Conservation (phyloP, 2,113 vertebrate genomes). For the Siniperca knerii region DNA sequence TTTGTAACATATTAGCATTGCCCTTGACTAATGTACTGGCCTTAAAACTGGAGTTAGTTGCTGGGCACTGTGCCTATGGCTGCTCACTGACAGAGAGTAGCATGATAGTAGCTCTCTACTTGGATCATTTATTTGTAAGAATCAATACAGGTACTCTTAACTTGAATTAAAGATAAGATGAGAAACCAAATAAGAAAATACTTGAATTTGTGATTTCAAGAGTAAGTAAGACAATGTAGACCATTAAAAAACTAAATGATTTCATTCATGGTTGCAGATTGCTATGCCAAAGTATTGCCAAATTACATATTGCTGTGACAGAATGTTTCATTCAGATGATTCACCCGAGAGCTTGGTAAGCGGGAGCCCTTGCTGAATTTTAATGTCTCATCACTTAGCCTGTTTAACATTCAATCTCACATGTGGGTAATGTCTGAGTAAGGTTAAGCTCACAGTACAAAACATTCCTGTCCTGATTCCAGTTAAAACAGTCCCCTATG, state of each 20-base stretch:
- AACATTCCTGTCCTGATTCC: not conserved
- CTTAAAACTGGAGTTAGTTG: not conserved
- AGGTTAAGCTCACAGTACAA: slow-evolving; percentile 22
- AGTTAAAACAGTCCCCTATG: not conserved
- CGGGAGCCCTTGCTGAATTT: slow-evolving; percentile 45
- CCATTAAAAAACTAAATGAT: not conserved
- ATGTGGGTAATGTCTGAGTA: slow-evolving; percentile 10
- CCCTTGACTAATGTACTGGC: not conserved
- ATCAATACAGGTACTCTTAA: slow-evolving; percentile 34
- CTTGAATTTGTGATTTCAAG: not conserved
- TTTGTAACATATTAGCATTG: not conserved
- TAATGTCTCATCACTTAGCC: slow-evolving; percentile 43
- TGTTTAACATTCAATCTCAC: slow-evolving; percentile 43
- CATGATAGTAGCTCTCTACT: slow-evolving; percentile 11
- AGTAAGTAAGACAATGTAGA: not conserved
- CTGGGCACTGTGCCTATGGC: not conserved
- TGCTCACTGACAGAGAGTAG: not conserved
- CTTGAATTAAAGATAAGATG: slow-evolving; percentile 34
- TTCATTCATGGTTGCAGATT: not conserved
- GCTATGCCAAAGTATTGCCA: slow-evolving; percentile 10
- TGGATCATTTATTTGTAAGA: slow-evolving; percentile 37
- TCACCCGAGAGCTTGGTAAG: slow-evolving; percentile 38
- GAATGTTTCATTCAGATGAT: slow-evolving; percentile 40
- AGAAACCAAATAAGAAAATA: not conserved
- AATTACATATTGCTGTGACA: slow-evolving; percentile 27